Evolutionary conservation across 2,797 vertebrate species (phyloP).

Genomic region (Tiaroga cobitis): DNA sequence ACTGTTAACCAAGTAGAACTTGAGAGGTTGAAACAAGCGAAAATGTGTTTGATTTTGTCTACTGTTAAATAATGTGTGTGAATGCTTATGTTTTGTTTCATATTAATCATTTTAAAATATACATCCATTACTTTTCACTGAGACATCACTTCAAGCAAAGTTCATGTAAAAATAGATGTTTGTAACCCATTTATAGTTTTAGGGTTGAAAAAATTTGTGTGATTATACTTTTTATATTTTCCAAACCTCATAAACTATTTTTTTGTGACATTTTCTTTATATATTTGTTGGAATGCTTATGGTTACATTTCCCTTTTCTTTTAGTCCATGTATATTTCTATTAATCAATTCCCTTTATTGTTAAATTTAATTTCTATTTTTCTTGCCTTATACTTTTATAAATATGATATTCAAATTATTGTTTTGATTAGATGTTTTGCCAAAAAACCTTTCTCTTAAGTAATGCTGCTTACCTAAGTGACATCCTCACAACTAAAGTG

Average conservation of each 20-base stretch:
- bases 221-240: constrained; percentile 25
- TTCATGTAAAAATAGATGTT: constrained; percentile 19
- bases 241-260: neutral
- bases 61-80: constrained; percentile 25
- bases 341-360: constrained; percentile 14
- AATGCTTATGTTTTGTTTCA: constrained; percentile 39
- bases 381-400: constrained; percentile 46
- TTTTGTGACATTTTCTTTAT: constrained; percentile 29
- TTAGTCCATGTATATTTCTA: neutral
- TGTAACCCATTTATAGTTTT: constrained; percentile 15
- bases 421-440: constrained; percentile 7
- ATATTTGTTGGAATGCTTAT: constrained; percentile 33
- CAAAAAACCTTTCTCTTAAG: neutral
- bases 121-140: neutral
- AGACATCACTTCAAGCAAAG: neutral
- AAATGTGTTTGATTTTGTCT: constrained; percentile 29
- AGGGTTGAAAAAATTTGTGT: constrained; percentile 4
- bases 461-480: constrained; percentile 1
- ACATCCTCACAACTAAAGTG: neutral
- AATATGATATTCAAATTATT: constrained; percentile 28
- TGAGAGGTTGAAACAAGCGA: neutral
- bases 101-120: constrained; percentile 22
- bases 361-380: constrained; percentile 8
- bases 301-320: neutral
- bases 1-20: constrained; percentile 32